Evolutionary conservation across 2,888 invertebrate genomes (phyloP).

Genomic region (Phoenoteleia sp.): DNA sequence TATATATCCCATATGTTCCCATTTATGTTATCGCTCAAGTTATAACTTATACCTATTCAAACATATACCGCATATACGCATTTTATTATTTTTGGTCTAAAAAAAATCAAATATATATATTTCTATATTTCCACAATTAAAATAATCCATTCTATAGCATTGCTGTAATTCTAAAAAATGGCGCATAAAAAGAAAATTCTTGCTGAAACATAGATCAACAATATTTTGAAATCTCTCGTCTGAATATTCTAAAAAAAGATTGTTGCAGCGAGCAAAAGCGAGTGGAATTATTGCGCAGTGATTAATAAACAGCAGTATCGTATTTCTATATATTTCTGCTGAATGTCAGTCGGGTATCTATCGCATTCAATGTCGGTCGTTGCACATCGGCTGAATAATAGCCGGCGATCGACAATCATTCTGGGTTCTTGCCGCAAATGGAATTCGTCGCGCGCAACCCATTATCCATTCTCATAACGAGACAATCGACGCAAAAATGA

Average conservation of each 20-base stretch:
- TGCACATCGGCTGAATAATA: constrained; percentile 62
- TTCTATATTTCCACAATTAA: too few relatives aligned
- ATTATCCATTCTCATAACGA: constrained; percentile 19
- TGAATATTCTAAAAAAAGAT: constrained; percentile 52
- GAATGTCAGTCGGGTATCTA: constrained; percentile 62
- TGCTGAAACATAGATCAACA: constrained; percentile 21
- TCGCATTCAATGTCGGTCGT: constrained; percentile 63
- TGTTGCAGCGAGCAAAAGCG: constrained; percentile 54
- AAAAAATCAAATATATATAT: too few relatives aligned
- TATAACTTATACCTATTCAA: too few relatives aligned
- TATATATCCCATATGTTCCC: too few relatives aligned
- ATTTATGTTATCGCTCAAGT: too few relatives aligned
- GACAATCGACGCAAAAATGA: constrained; percentile 20
- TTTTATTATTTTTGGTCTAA: too few relatives aligned
- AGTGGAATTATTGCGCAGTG: constrained; percentile 60
- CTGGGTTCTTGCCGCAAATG: constrained; percentile 38
- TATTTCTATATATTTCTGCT: constrained; percentile 55
- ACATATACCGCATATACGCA: too few relatives aligned
- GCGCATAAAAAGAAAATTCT: neutral
- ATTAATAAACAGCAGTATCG: constrained; percentile 61
- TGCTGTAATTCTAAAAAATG: too few relatives aligned
- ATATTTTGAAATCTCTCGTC: constrained; percentile 54
- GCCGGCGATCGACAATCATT: constrained; percentile 55
- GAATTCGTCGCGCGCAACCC: constrained; percentile 7
- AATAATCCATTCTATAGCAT: too few relatives aligned